Conservation (phyloP, 2,113 vertebrate genomes). For the Hassar affinis region DNA sequence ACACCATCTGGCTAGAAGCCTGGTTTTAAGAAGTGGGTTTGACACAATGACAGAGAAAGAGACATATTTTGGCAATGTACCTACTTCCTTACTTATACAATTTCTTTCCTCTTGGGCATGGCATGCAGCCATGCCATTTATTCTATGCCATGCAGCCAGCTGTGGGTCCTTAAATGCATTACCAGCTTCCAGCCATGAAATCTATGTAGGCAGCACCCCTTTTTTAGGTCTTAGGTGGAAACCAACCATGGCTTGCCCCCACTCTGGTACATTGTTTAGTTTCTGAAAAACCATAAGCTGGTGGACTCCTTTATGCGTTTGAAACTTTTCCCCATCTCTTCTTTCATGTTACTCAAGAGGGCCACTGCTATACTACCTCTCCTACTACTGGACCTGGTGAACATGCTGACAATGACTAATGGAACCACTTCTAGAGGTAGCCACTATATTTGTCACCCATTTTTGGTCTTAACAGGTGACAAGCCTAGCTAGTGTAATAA, state of each 20-base stretch:
- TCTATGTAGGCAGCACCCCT: background rate
- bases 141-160: background rate
- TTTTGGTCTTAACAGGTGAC: background rate
- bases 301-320: background rate
- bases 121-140: background rate
- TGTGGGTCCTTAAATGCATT: background rate
- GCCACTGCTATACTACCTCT: background rate
- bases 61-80: background rate
- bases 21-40: background rate
- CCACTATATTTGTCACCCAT: background rate
- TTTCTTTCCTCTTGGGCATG: background rate
- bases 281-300: background rate
- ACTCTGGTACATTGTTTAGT: background rate
- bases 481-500: background rate
- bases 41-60: background rate
- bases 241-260: background rate
- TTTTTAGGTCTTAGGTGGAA: background rate
- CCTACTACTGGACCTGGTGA: background rate
- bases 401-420: background rate
- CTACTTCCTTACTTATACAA: background rate
- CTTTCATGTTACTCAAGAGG: background rate
- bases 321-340: background rate
- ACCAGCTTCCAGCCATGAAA: background rate
- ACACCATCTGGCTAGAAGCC: background rate
- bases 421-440: background rate